A percentile compares a stretch with the other conserved stretches of the same genome.
These are phyloP conservation scores for Oxygymnocypris stewartii DNA, from an alignment of 2,113 vertebrate species.

Conservation along the genomic window DNA sequence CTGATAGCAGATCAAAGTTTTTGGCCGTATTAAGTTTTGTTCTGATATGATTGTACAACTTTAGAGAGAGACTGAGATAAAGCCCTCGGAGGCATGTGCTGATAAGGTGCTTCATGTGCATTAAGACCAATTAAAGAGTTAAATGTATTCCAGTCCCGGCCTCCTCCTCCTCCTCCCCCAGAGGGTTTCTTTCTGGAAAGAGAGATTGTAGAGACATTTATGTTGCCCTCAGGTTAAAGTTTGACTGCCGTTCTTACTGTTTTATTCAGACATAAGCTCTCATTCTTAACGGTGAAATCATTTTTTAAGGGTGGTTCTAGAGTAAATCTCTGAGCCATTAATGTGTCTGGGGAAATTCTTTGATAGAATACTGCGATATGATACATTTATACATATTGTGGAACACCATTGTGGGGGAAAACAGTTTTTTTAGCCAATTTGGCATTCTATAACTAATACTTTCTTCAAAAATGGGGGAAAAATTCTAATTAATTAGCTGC, in stretches of 20 bases:
- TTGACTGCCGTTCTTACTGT: constrained; percentile 24
- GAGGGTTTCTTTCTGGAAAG: constrained; percentile 20
- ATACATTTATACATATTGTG: not conserved
- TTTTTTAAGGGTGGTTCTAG: not conserved
- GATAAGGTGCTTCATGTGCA: constrained; percentile 51
- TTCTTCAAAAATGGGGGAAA: not conserved
- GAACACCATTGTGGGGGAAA: not conserved
- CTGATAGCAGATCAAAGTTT: constrained; percentile 54
- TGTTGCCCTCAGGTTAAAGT: constrained; percentile 46
- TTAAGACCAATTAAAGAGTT: constrained; percentile 62
- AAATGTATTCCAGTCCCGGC: constrained; percentile 53
- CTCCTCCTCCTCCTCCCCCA: constrained; percentile 42
- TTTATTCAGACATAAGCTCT: constrained; percentile 33
- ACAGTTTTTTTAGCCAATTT: not conserved
- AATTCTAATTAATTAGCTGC: not conserved
- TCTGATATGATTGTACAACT: constrained; percentile 61
- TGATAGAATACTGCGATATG: not conserved
- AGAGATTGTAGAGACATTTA: constrained; percentile 36
- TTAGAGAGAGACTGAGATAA: constrained; percentile 51
- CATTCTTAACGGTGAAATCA: not conserved
- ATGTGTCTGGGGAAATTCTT: not conserved
- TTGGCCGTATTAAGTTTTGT: constrained; percentile 50
- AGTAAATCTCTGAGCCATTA: not conserved
- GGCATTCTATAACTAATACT: not conserved
- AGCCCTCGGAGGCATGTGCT: constrained; percentile 43